These are phyloP conservation scores for Elephantulus edwardii DNA, from an alignment of 2,113 vertebrate species.

Conservation along the genomic window DNA sequence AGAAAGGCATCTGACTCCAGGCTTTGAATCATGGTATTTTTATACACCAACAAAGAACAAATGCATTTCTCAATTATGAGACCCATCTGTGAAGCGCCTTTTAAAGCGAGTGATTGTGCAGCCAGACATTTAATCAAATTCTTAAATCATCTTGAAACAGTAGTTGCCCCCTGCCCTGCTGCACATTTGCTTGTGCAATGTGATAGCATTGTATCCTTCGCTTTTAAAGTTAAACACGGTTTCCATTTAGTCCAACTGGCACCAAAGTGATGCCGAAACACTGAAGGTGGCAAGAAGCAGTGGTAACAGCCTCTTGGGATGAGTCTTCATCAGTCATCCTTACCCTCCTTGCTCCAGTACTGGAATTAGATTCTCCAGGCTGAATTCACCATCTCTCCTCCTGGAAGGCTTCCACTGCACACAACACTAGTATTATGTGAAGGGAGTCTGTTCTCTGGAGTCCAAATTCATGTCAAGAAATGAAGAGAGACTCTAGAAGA, in stretches of 20 bases:
- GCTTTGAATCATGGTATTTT: conserved; percentile 36
- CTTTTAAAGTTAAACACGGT: conserved; percentile 55
- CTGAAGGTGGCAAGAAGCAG: neutral
- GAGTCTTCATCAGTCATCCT: neutral
- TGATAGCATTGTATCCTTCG: neutral
- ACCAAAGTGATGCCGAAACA: conserved; percentile 9
- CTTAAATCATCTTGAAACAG: conserved; percentile 63
- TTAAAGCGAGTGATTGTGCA: neutral
- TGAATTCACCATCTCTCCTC: neutral
- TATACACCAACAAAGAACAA: conserved; percentile 49
- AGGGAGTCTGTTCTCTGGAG: neutral
- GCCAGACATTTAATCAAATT: conserved; percentile 27
- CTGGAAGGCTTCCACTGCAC: neutral
- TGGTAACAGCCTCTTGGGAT: neutral
- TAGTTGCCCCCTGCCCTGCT: neutral
- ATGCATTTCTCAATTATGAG: conserved; percentile 65
- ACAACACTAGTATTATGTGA: accelerated
- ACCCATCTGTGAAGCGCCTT: conserved; percentile 62
- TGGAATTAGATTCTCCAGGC: neutral
- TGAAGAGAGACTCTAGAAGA: neutral
- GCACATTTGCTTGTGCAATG: neutral
- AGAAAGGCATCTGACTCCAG: conserved; percentile 28
- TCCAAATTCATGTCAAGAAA: neutral
- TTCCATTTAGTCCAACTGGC: conserved; percentile 61
- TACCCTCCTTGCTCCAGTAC: neutral